Evolutionary conservation across 1,140 invertebrate genomes (phyloP).

Genomic region (Eumaeus atala): DNA sequence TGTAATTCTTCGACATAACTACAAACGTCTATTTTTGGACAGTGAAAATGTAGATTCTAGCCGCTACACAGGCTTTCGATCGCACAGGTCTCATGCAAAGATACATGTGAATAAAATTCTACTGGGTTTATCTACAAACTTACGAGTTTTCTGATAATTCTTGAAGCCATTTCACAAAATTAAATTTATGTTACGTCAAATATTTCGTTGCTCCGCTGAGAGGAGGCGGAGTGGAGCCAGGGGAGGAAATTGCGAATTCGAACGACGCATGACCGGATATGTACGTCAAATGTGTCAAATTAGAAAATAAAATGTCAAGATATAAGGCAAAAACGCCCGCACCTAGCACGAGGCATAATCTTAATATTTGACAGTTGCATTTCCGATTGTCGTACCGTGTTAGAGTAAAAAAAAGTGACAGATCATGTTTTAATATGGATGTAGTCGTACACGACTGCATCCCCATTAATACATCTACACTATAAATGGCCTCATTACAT

Average conservation of each 20-base stretch:
- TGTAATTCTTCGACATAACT: constrained; percentile 73
- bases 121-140: constrained; percentile 54
- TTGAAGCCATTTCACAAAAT: constrained; percentile 71
- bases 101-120: constrained; percentile 29
- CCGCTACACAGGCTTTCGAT: constrained; percentile 18
- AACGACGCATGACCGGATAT: constrained; percentile 72
- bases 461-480: too few relatives aligned
- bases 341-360: too few relatives aligned
- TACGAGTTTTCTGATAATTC: constrained; percentile 73
- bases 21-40: constrained; percentile 71
- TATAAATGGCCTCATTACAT: too few relatives aligned
- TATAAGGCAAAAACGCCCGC: too few relatives aligned
- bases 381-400: too few relatives aligned
- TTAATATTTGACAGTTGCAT: too few relatives aligned
- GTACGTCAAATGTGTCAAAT: constrained; percentile 19
- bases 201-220: constrained; percentile 58
- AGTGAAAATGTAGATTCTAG: constrained; percentile 30
- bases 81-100: constrained; percentile 42
- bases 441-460: too few relatives aligned
- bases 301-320: not conserved
- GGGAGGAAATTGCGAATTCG: constrained; percentile 57
- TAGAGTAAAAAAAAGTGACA: too few relatives aligned
- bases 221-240: constrained; percentile 40
- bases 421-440: too few relatives aligned
- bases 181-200: constrained; percentile 50